Evolutionary conservation across 1,140 invertebrate genomes (phyloP).

Genomic region (Brachionus rotundiformis): DNA sequence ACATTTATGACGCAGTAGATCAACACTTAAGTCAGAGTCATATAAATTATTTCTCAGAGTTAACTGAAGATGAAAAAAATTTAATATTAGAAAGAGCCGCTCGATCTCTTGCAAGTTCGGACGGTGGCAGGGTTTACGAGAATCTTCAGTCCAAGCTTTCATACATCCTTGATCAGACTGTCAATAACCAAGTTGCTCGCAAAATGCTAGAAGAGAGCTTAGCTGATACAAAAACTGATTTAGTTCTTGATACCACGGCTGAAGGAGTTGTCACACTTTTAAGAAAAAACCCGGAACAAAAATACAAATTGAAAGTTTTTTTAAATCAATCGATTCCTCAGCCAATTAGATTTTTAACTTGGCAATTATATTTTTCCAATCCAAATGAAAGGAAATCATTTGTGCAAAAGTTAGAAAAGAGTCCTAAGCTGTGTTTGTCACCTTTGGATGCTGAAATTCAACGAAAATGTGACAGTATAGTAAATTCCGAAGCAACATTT

Average conservation of each 20-base stretch:
- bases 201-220: slow-evolving; percentile 19
- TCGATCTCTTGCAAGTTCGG: neutral
- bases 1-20: slow-evolving; percentile 51
- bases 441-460: slow-evolving; percentile 43
- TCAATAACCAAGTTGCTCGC: slow-evolving; percentile 38
- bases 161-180: slow-evolving; percentile 46
- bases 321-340: slow-evolving; percentile 50
- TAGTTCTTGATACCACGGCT: slow-evolving; percentile 32
- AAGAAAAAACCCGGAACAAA: slow-evolving; percentile 48
- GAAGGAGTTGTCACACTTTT: slow-evolving; percentile 39
- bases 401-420: slow-evolving; percentile 28
- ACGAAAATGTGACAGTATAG: slow-evolving; percentile 27
- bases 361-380: slow-evolving; percentile 45
- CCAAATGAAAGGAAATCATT: slow-evolving; percentile 10
- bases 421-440: slow-evolving; percentile 25
- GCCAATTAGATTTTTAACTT: slow-evolving; percentile 44
- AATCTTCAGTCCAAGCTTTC: slow-evolving; percentile 43
- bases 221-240: slow-evolving; percentile 50
- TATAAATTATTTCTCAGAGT: slow-evolving; percentile 40
- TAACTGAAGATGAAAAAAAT: slow-evolving; percentile 48
- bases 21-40: slow-evolving; percentile 51
- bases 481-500: neutral
- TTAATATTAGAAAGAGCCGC: slow-evolving; percentile 47
- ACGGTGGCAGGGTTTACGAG: slow-evolving; percentile 27
- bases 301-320: slow-evolving; percentile 49